Conservation (phyloP, 2,888 invertebrate genomes). For the Sericinus montela region DNA sequence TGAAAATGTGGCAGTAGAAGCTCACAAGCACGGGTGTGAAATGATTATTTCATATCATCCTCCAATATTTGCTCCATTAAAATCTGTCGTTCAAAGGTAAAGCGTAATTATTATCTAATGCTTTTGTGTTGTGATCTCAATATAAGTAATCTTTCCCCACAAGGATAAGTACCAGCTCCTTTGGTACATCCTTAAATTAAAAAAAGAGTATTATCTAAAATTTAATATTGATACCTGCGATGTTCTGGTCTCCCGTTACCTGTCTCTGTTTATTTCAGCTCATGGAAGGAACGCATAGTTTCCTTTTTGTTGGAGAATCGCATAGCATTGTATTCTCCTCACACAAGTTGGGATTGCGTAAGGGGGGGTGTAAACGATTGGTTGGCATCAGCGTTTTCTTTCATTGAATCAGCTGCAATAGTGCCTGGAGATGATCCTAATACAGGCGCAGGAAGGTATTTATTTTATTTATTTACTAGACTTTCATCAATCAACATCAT, state of each 20-base stretch:
- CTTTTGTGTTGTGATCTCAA: too few relatives aligned
- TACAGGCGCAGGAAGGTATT: constrained; percentile 74
- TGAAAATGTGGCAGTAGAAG: constrained; percentile 91
- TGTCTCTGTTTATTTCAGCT: constrained; percentile 45
- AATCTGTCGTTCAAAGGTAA: constrained; percentile 89
- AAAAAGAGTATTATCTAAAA: too few relatives aligned
- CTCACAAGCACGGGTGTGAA: constrained; percentile 82
- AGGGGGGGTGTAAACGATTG: constrained; percentile 95
- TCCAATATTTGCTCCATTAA: constrained; percentile 93
- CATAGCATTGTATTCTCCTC: constrained; percentile 95
- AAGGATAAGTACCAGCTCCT: too few relatives aligned
- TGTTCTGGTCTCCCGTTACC: too few relatives aligned
- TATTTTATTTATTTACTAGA: too few relatives aligned
- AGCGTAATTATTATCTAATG: constrained; percentile 17
- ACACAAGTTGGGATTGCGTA: constrained; percentile 93
- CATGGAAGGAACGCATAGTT: constrained; percentile 90
- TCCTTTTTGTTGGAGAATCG: constrained; percentile 88
- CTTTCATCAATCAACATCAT: background rate
- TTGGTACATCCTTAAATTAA: too few relatives aligned
- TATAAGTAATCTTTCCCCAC: too few relatives aligned
- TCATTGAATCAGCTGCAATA: constrained; percentile 53
- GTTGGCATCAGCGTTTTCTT: constrained; percentile 86
- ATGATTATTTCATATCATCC: constrained; percentile 97
- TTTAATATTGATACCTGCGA: too few relatives aligned
- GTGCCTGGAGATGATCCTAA: constrained; percentile 51